Evolutionary conservation across 1,140 invertebrate genomes (phyloP).

Genomic region (Triops longicaudatus): DNA sequence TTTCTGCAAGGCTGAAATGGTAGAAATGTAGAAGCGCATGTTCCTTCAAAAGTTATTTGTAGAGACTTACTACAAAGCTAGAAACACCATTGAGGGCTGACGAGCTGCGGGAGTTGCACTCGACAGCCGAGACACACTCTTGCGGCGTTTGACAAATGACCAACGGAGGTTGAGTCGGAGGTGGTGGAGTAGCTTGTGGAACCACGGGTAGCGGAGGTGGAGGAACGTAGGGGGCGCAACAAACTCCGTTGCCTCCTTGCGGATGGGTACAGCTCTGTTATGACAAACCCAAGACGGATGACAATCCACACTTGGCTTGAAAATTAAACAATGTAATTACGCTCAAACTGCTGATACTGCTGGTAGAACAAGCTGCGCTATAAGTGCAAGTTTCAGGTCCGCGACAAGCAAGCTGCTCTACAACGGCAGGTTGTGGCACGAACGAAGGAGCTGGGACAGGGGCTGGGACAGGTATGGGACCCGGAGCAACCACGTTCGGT

Average conservation of each 20-base stretch:
- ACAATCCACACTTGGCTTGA: no score
- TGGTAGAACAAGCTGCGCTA: not conserved
- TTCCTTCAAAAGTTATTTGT: not conserved
- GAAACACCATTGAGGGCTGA: not conserved
- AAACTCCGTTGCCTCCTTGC: not conserved
- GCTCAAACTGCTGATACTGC: not conserved
- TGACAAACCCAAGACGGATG: not conserved
- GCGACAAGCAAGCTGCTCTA: not conserved
- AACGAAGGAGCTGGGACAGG: not conserved
- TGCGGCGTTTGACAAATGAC: constrained; percentile 13
- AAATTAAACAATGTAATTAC: not conserved
- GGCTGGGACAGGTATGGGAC: not conserved
- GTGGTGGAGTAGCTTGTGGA: constrained; percentile 17
- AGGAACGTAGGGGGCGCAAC: not conserved
- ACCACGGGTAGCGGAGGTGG: constrained; percentile 16
- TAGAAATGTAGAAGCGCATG: not conserved
- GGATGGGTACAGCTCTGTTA: not conserved
- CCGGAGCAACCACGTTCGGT: constrained; percentile 14
- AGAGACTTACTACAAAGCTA: constrained; percentile 16
- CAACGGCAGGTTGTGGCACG: not conserved
- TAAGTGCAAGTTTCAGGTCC: not conserved
- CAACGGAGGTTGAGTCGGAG: constrained; percentile 21
- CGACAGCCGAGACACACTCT: constrained; percentile 18
- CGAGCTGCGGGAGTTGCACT: constrained; percentile 6
- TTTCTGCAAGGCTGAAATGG: not conserved